These are phyloP conservation scores for Mercenaria mercenaria DNA, from an alignment of 1,140 invertebrate genomes.

Conservation along the genomic window DNA sequence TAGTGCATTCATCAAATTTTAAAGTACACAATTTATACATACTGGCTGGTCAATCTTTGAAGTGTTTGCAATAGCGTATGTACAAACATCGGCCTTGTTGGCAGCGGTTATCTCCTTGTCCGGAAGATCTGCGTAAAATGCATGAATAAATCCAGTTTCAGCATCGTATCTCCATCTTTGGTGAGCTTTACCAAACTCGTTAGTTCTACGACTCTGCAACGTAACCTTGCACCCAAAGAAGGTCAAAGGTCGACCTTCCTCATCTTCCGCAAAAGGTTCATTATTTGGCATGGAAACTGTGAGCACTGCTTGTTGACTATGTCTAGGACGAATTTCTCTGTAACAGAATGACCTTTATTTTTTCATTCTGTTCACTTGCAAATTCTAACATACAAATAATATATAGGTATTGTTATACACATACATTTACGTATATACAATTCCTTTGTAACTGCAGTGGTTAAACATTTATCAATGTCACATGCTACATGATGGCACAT, in stretches of 20 bases:
- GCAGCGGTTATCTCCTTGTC: constrained; percentile 86
- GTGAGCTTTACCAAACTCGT: constrained; percentile 84
- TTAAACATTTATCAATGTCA: too few relatives aligned
- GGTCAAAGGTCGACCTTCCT: constrained; percentile 76
- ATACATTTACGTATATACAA: too few relatives aligned
- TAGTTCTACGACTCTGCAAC: constrained; percentile 78
- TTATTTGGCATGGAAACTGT: constrained; percentile 82
- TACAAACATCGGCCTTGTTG: constrained; percentile 85
- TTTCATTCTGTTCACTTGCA: too few relatives aligned
- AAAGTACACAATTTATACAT: too few relatives aligned
- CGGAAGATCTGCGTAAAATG: constrained; percentile 81
- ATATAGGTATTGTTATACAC: too few relatives aligned
- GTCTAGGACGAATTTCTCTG: constrained; percentile 80
- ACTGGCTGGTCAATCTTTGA: constrained; percentile 85
- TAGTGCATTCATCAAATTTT: too few relatives aligned
- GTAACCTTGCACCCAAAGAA: constrained; percentile 81
- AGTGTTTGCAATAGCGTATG: constrained; percentile 82
- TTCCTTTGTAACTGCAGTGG: too few relatives aligned
- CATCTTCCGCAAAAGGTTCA: constrained; percentile 73
- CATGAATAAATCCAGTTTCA: constrained; percentile 83
- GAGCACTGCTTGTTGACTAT: constrained; percentile 76
- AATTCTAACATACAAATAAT: too few relatives aligned
- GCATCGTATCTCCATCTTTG: constrained; percentile 84
- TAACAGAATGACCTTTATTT: too few relatives aligned
- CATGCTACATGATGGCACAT: too few relatives aligned